These are phyloP conservation scores for Cyanoderma ruficeps DNA, from an alignment of 2,113 vertebrate genomes.

Conservation along the genomic window DNA sequence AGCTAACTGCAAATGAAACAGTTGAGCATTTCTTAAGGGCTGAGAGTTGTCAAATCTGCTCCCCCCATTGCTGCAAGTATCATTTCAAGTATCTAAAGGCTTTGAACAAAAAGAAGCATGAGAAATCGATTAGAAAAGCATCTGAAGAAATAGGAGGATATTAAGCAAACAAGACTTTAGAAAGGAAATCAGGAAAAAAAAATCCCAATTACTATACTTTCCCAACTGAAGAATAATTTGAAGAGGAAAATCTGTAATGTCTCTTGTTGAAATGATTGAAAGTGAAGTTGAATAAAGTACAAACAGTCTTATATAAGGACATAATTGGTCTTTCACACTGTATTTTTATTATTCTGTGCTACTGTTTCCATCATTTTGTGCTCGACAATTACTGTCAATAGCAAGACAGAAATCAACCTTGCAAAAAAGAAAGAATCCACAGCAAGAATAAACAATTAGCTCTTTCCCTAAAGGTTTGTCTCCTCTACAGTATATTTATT, in stretches of 20 bases:
- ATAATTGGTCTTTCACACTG: neutral
- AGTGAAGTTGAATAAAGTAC: neutral
- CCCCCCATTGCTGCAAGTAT: neutral
- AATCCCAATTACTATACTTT: neutral
- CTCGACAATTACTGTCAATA: neutral
- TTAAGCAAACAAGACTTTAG: neutral
- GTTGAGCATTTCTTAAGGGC: neutral
- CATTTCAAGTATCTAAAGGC: neutral
- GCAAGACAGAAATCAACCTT: neutral
- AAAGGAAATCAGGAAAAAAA: neutral
- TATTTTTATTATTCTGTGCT: neutral
- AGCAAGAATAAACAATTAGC: neutral
- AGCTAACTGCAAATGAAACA: neutral
- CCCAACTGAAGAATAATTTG: neutral
- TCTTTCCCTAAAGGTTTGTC: neutral
- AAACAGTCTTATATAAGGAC: neutral
- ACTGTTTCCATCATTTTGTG: neutral
- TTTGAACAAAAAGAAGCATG: neutral
- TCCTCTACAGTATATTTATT: slow-evolving; percentile 20
- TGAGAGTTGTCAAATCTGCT: neutral
- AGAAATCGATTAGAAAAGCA: neutral
- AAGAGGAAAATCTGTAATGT: neutral
- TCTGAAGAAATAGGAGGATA: neutral
- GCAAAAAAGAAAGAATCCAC: neutral
- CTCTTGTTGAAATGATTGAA: neutral